A percentile compares a stretch with the other conserved stretches of the same genome.
Evolutionary conservation across 1,140 invertebrate species (phyloP).

Genomic region (Danaus melanippus): DNA sequence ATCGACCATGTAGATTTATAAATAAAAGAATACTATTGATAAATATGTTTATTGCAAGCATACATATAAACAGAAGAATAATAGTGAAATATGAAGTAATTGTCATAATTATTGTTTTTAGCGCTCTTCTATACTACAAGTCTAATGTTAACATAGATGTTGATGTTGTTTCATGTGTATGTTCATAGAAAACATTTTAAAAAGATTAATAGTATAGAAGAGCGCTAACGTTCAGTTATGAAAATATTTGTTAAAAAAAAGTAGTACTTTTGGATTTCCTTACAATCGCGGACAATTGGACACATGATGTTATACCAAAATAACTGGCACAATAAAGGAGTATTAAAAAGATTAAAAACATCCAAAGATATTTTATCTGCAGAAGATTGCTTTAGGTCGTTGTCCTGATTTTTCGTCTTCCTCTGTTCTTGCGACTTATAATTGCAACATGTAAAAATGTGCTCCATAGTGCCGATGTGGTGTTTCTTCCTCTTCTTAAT

Average conservation of each 20-base stretch:
- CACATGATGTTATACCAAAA: not conserved
- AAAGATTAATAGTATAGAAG: slow-evolving; percentile 10
- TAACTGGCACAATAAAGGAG: not conserved
- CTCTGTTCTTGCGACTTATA: no score
- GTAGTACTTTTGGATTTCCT: slow-evolving; percentile 1
- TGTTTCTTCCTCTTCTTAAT: slow-evolving; percentile 2
- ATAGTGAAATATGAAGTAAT: no score
- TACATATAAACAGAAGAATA: no score
- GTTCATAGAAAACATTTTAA: not conserved
- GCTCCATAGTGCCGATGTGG: not conserved
- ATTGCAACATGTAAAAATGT: not conserved
- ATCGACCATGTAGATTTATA: no score
- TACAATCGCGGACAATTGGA: not conserved
- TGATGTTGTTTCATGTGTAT: no score
- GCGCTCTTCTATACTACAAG: slow-evolving; percentile 12
- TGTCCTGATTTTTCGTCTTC: no score
- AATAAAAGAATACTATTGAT: no score
- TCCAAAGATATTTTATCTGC: no score
- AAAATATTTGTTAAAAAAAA: not conserved
- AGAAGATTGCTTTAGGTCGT: no score
- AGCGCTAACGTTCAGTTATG: slow-evolving; percentile 10
- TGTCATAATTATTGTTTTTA: not conserved
- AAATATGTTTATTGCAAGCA: no score
- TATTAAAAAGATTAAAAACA: not conserved
- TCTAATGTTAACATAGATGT: not conserved